Base-by-base conservation (phyloP, 1,140 invertebrate species). In the Amyelois transitella region DNA sequence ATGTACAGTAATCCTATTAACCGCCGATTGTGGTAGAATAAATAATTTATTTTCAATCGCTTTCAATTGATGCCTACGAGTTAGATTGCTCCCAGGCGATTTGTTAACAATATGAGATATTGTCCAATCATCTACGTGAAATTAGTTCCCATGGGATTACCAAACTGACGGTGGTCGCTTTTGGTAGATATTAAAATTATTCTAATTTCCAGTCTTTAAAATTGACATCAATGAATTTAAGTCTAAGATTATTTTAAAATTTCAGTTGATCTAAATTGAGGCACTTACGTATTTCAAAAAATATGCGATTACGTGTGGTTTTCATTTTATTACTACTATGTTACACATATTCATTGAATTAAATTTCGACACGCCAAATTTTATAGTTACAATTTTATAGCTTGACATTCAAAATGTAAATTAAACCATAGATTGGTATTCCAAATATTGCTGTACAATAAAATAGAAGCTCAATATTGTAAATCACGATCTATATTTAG, bases 41-140 rank as follows among this genome's bases (percentile, higher is more conserved):
- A 81, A 80, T 78, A 80, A 80, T 81, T 84, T 78, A 80, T 80
- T 81, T 84, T 76, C 73, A 64, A 77, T 77, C 64, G 60, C 58
- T 68, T 67, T 71, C 69, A 66, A 78, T 77, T 66, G 64, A 58
- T 62, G 61, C 60, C 62, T 59, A 60, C 53, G 52, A 47, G 55
- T 53, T 43, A 18, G 60, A 53, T 44, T 43, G 53, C 43, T 70
- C 61, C 58, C 69, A 58, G 51, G 66, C 57, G 65, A 68, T 51
- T 59, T 21, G 49, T 71, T 60, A 55, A 70, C 62, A 60, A 57
- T 64, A 64, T 60, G 32, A 58, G 54, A 65, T 67, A 67, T 60
- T 68, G 66, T 57, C 54, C 50, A 64, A 56, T 72, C 68, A 72
- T 66, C 43, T 43, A 22, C 20, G 22, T 44, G 55, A 38, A 47